Evolutionary conservation across 2,797 vertebrate species (phyloP), one percentile per base, ranked within the genome.

Genomic region (Gallinago solitaria): DNA sequence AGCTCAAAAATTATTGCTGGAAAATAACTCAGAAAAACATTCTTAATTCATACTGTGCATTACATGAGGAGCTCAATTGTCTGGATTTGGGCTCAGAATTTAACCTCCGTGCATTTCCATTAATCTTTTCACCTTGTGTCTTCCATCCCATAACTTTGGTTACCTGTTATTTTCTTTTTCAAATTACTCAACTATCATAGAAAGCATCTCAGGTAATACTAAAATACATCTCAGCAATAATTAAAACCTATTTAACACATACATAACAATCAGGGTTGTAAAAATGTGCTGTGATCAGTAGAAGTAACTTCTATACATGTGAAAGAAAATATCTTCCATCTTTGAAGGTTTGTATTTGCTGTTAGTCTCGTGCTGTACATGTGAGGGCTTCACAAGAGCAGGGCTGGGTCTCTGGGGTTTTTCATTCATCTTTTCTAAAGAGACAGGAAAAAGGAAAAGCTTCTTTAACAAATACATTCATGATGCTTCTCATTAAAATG

Each of bases 141-240:
- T 84, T 69, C 48, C 18, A 32, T 87, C 51, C 14, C 4, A 9
- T 93, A 84, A 87, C 93, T 67, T 83, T 6, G 9, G 69, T 89
- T 77, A 69, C 67, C 43, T 95, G 28, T 63, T 63, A 17, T 83
- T 90, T 97, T 93, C 48, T 37, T 88, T 90, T 93, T 90, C 17
- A 30, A 82, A 67, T 94, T 81, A 65, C 91, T 91, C 75, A 89
- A 15, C 60, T 92, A 41, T 61, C 53, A 63, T 32, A 92, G 48
- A 93, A 95, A 56, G 9, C 43, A 87, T 94, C 60, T 96, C 70
- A 85, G 51, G 69, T 95, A 94, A 91, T 74, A 54, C 9, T 56
- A 43, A 41, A 48, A 41, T 60, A 37, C 14, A 68, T 33, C 15
- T 78, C 32, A 24, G 4, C 35, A 54, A 24, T 37, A 89, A 94